Conservation (phyloP, 2,113 vertebrate genomes). For the Amphilophus citrinellus region DNA sequence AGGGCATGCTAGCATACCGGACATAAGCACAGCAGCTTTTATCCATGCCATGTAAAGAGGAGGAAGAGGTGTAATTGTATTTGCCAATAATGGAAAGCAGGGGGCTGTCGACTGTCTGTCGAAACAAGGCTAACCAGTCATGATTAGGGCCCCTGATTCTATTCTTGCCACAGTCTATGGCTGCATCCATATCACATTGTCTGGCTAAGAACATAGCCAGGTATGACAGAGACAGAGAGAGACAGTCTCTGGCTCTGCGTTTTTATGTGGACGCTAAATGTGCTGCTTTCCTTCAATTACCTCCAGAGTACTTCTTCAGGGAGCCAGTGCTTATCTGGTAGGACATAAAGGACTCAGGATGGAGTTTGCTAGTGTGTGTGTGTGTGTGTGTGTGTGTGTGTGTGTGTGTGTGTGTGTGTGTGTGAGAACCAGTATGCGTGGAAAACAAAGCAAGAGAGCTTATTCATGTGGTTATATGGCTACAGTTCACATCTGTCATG, state of each 20-base stretch:
- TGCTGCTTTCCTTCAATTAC: constrained; percentile 71
- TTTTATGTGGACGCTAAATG: constrained; percentile 60
- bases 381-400: not conserved
- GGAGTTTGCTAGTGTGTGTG: constrained; percentile 2
- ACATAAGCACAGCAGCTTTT: constrained; percentile 50
- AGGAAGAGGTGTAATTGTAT: constrained; percentile 77
- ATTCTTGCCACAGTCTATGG: constrained; percentile 57
- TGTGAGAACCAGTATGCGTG: not conserved
- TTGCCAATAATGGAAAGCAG: constrained; percentile 77
- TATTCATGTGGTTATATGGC: not conserved
- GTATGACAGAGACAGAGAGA: constrained; percentile 31
- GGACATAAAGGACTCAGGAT: constrained; percentile 42
- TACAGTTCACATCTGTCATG: not conserved
- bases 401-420: not conserved
- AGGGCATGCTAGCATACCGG: constrained; percentile 37
- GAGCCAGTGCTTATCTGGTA: constrained; percentile 53
- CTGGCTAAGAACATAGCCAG: constrained; percentile 59
- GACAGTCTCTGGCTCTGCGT: constrained; percentile 24
- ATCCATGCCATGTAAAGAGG: constrained; percentile 51
- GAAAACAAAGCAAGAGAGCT: not conserved
- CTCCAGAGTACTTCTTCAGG: constrained; percentile 55
- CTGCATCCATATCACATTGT: constrained; percentile 47
- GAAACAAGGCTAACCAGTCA: constrained; percentile 72
- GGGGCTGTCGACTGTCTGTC: constrained; percentile 67
- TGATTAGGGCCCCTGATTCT: constrained; percentile 69